phyloP scores from a whole-genome alignment of 2,113 vertebrate species.

The Ctenodactylus gundi region DNA sequence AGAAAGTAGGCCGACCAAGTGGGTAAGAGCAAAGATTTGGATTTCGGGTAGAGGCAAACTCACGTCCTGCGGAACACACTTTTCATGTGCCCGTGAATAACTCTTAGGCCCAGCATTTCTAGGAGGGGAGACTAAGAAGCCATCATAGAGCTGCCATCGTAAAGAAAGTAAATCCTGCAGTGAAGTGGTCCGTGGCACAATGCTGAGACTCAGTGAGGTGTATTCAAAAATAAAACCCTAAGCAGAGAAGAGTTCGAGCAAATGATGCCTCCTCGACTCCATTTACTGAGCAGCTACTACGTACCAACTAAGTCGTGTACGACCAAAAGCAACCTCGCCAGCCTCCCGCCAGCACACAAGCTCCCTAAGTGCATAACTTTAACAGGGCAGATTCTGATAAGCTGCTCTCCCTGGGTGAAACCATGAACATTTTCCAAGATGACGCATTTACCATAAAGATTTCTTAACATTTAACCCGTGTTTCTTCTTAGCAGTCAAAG shows the following conservation, averaged over 20 bases:
- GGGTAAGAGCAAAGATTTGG: not conserved
- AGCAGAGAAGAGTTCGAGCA: not conserved
- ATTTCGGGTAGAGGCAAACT: not conserved
- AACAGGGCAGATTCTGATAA: not conserved
- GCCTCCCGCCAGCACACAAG: not conserved
- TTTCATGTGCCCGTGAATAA: not conserved
- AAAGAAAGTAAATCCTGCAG: not conserved
- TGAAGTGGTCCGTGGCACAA: not conserved
- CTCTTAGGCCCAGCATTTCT: not conserved
- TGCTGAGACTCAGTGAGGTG: not conserved
- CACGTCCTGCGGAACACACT: not conserved
- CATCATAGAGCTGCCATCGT: rapidly evolving
- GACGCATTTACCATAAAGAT: not conserved
- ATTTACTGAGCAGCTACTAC: not conserved
- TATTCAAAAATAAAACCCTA: not conserved
- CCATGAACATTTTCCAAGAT: not conserved
- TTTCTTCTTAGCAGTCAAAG: slow-evolving; percentile 16
- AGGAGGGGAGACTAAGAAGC: not conserved
- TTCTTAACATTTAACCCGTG: not conserved
- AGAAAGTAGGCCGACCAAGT: not conserved
- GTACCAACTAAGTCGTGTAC: not conserved
- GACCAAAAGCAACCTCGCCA: not conserved
- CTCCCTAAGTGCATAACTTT: not conserved
- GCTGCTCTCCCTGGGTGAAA: not conserved
- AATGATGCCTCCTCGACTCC: not conserved